phyloP scores from a whole-genome alignment of 2,797 vertebrate genomes.

The Acipenser ruthenus region DNA sequence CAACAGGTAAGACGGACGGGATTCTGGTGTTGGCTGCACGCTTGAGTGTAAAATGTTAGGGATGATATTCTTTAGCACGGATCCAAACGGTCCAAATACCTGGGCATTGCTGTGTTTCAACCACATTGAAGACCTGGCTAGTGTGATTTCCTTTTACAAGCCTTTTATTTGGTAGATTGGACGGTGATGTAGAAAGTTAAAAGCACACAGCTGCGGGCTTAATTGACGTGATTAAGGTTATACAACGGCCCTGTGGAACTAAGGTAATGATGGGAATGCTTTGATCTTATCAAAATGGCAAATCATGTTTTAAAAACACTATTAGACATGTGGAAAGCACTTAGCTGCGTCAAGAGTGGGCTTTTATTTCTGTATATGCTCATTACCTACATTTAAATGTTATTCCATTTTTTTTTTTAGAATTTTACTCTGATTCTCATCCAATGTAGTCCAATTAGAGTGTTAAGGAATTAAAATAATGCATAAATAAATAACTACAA shows the following conservation, averaged over 20 bases:
- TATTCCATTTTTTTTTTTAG: too few species aligned
- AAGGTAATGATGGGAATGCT: slow-evolving; percentile 66
- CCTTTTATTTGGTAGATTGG: slow-evolving; percentile 12
- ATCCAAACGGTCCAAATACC: too few species aligned
- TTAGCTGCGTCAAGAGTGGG: slow-evolving; percentile 38
- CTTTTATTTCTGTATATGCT: slow-evolving; percentile 36
- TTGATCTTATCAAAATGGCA: slow-evolving; percentile 61
- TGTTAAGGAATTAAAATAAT: too few species aligned
- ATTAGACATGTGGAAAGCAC: slow-evolving; percentile 43
- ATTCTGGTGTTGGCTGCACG: too few species aligned
- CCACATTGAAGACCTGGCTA: too few species aligned
- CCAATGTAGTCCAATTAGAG: too few species aligned
- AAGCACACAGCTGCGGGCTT: slow-evolving; percentile 48
- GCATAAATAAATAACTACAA: too few species aligned
- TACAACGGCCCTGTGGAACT: slow-evolving; percentile 56
- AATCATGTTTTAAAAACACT: slow-evolving; percentile 12
- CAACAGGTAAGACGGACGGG: too few species aligned
- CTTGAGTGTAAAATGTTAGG: too few species aligned
- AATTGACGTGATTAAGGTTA: slow-evolving; percentile 51
- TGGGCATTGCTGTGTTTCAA: too few species aligned
- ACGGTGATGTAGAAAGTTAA: slow-evolving; percentile 38
- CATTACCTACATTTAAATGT: neutral
- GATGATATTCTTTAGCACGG: too few species aligned
- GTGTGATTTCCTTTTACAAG: neutral
- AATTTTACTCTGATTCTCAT: too few species aligned